These are phyloP conservation scores for Siniperca knerii DNA, from an alignment of 2,113 vertebrate species.

Conservation along the genomic window DNA sequence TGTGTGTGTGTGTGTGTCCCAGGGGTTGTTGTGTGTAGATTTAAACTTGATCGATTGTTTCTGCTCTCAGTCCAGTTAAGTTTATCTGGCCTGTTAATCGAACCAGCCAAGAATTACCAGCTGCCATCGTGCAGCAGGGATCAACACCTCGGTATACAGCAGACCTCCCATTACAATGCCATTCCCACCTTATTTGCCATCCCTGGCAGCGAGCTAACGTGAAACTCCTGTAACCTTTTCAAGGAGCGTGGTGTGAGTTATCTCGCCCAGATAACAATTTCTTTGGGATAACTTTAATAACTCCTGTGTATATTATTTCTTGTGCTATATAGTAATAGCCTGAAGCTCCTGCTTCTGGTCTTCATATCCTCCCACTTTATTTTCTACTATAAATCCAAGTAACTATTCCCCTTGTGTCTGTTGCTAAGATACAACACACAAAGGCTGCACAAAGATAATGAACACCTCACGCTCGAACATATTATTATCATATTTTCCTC, in stretches of 20 bases:
- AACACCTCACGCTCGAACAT: slow-evolving; percentile 32
- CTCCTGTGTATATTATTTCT: slow-evolving; percentile 32
- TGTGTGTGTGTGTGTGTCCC: slow-evolving; percentile 19
- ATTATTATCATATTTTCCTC: slow-evolving; percentile 38
- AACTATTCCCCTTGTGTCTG: slow-evolving; percentile 46
- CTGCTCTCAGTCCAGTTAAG: slow-evolving; percentile 26
- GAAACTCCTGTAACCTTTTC: slow-evolving; percentile 59
- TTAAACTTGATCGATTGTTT: slow-evolving; percentile 20
- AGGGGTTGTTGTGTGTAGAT: slow-evolving; percentile 23
- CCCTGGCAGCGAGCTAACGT: slow-evolving; percentile 33
- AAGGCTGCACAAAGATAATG: slow-evolving; percentile 38
- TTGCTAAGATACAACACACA: slow-evolving; percentile 64
- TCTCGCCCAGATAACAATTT: slow-evolving; percentile 43
- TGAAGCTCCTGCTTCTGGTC: slow-evolving; percentile 48
- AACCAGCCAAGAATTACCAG: slow-evolving; percentile 66
- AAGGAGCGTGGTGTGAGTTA: slow-evolving; percentile 32
- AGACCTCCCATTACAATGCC: slow-evolving; percentile 63
- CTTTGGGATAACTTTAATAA: slow-evolving; percentile 50
- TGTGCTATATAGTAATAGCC: slow-evolving; percentile 40
- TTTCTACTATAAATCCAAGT: slow-evolving; percentile 55
- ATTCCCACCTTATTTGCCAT: slow-evolving; percentile 48
- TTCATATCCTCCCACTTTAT: slow-evolving; percentile 61
- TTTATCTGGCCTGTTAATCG: slow-evolving; percentile 59
- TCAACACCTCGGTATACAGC: slow-evolving; percentile 60
- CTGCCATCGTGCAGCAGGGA: slow-evolving; percentile 57